phyloP scores from a whole-genome alignment of 2,797 vertebrate species.

The Lindbergichthys nudifrons region DNA sequence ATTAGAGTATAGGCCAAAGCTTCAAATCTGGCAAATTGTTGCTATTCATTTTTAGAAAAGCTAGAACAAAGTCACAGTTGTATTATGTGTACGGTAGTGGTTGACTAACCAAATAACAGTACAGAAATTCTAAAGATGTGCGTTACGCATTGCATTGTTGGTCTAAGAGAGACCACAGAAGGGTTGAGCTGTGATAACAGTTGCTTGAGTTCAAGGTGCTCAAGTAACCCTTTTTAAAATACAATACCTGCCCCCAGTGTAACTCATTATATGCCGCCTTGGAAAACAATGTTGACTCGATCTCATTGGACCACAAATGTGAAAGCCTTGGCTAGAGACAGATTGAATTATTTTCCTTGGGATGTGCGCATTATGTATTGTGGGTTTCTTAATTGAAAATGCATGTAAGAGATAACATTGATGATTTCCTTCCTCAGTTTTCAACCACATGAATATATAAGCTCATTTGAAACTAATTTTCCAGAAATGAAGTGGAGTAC shows the following conservation, averaged over 20 bases:
- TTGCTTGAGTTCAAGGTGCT: conserved; percentile 9
- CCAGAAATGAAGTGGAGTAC: not conserved
- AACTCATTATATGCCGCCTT: conserved; percentile 53
- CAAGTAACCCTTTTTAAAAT: conserved; percentile 41
- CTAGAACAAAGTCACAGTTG: not conserved
- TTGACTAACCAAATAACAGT: not conserved
- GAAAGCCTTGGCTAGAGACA: conserved; percentile 4
- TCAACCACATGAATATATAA: conserved; percentile 11
- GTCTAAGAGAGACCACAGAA: not conserved
- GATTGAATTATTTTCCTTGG: conserved; percentile 40
- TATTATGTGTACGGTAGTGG: no score
- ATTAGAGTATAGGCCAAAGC: not conserved
- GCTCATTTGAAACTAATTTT: conserved; percentile 29
- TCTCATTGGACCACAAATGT: conserved; percentile 26
- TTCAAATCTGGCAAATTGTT: not conserved
- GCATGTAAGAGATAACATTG: conserved; percentile 23
- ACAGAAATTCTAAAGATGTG: not conserved
- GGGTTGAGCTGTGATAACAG: no score
- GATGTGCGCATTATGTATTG: conserved; percentile 19
- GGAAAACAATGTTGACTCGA: conserved; percentile 54
- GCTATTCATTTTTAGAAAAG: not conserved
- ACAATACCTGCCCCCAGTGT: conserved; percentile 70
- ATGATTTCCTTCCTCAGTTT: conserved; percentile 35
- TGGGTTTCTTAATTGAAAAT: conserved; percentile 46
- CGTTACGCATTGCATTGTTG: not conserved